Base-by-base conservation (phyloP, 2,113 vertebrate species). In the Seriola quinqueradiata region DNA sequence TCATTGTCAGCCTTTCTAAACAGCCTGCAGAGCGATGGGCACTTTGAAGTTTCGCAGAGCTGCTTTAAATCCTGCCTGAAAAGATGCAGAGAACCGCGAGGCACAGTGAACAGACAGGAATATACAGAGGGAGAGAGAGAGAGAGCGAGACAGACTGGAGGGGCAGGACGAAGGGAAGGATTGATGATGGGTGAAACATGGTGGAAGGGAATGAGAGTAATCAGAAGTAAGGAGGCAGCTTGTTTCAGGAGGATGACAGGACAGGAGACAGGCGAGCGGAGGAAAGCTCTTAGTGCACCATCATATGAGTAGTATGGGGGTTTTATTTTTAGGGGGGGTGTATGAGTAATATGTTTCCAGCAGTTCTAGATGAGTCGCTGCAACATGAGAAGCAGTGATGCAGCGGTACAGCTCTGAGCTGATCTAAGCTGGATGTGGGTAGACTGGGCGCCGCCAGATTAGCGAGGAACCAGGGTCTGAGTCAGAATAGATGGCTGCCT, bases 21-120 rank as follows among this genome's bases (percentile, higher is more conserved):
- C 88, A 92, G 91, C 91, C 92, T 21, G 82, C 88, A 79, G 90
- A 92, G 88, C 77, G 87, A 93, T 90, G 89, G 86, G 82, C 85
- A 92, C 93, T 94, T 94, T 94, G 93, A 94, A 94, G 93, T 92
- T 87, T 81, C 81, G 75, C 81, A 87, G 91, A 94, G 92, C 92
- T 85, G 89, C 87, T 90, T 90, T 94, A 94, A 93, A 92, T 91
- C 92, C 91, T 69, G 89, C 87, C 89, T 91, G 91, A 90, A 92
- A 92, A 88, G 93, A 91, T 40, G 80, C 89, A 88, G 89, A 79
- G 88, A 90, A 89, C 90, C 84, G 77, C 83, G n/a, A 92, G 86
- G 87, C 85, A 85, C 9, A 9, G 87, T 87, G 85, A 83, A 78
- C 78, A 93, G 90, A 89, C 88, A 87, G 87, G 84, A 75, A 85